A percentile compares a stretch with the other conserved stretches of the same genome.
phyloP scores from a whole-genome alignment of 2,113 vertebrate genomes.

The Xerus inauris region DNA sequence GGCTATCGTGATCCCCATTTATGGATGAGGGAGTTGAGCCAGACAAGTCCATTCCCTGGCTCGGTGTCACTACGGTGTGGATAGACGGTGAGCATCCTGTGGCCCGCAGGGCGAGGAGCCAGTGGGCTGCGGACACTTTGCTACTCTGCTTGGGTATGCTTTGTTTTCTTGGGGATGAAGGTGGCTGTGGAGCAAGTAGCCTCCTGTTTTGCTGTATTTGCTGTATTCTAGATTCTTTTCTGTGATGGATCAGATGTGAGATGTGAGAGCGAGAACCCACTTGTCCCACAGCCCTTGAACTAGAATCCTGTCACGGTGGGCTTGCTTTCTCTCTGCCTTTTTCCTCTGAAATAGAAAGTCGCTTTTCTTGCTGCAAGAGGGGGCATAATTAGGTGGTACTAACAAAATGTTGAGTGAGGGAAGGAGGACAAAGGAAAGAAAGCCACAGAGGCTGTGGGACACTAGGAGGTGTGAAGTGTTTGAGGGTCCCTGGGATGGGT shows the following conservation, averaged over 20 bases:
- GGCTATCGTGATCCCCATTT: not conserved
- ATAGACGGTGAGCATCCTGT: not conserved
- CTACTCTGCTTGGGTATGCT: not conserved
- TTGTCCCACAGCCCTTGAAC: not conserved
- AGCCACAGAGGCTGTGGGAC: not conserved
- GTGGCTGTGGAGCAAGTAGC: rapidly evolving
- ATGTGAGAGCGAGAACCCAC: not conserved
- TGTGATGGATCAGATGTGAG: not conserved
- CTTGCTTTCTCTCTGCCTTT: not conserved
- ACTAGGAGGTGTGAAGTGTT: not conserved
- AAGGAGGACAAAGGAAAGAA: not conserved
- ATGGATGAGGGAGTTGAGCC: not conserved
- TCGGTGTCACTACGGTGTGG: not conserved
- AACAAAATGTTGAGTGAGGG: not conserved
- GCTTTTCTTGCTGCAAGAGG: not conserved
- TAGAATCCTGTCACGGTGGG: not conserved
- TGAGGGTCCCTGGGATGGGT: not conserved
- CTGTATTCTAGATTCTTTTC: not conserved
- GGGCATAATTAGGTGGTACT: not conserved
- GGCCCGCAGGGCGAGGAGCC: not conserved
- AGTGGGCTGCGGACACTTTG: not conserved
- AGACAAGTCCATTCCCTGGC: not conserved
- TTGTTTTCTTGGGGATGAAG: not conserved
- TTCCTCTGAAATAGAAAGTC: not conserved
- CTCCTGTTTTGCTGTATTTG: not conserved